Evolutionary conservation across 2,797 vertebrate genomes (phyloP), one percentile per base, ranked within the genome.

Genomic region (Lophotriccus pileatus): DNA sequence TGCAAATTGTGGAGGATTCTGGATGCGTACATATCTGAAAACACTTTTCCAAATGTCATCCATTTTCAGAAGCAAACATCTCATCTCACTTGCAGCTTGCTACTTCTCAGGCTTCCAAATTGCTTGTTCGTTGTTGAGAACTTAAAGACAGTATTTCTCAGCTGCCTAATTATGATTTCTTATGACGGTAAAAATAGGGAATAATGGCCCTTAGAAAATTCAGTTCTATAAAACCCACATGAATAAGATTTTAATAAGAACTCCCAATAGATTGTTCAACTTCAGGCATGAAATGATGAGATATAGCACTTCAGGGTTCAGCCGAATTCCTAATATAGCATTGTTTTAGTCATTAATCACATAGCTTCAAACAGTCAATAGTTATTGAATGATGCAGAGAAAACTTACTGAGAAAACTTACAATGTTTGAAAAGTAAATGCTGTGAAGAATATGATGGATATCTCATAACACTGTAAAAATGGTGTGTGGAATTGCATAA

Each of bases 241-340:
- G 12, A 74, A 32, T 30, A 69, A 67, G 12, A 75, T 63, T 90
- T 84, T 68, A 84, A 36, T 47, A 80, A 52, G 41, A 64, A 44
- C 4, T 7, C 32, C 2, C 7, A 47, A 32, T 10, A 32, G 16
- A 79, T 72, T 84, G 25, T 84, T 87, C 37, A 64, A 39, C 18
- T 74, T 77, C 43, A 86, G 60, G 3, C 12, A 62, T 50, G 46
- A 91, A 76, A 87, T 30, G 23, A 25, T 64, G 37, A 82, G 34
- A 49, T 37, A 62, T 0, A 0, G 9, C 10, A 68, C 22, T 15
- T 66, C 59, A 85, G 23, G 17, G 34, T 66, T 82, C 23, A 66
- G 25, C 6, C 19, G 0, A 0, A 15, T 56, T 75, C 25, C 46
- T 56, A 47, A 58, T 28, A 50, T 7, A 56, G 3, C 9, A 44